Base-by-base conservation (phyloP, 2,113 vertebrate species). In the Lontra canadensis region DNA sequence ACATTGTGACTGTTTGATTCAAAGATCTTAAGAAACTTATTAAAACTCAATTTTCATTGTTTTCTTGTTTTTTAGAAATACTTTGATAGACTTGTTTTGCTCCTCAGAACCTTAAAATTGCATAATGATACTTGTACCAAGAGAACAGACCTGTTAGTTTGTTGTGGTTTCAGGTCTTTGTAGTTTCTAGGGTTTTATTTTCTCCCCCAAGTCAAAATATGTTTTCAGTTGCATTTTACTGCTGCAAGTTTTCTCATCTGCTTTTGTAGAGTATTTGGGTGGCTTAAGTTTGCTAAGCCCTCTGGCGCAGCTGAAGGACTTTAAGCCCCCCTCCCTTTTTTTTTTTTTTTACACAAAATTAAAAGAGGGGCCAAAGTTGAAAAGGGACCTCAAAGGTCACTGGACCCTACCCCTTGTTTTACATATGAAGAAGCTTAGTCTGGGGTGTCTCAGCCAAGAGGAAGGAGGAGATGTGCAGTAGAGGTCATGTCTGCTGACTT, bases 231-330 rank as follows among this genome's bases (percentile, higher is more conserved):
- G 79, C 59, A 57, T 91, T 93, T 97, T 86, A 79, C 89, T 88
- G 47, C 71, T 79, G 55, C 76, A 90, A 65, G 59, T 87, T 95
- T 91, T 89, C 78, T 95, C 49, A 52, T 95, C 74, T 31, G n/a
- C 92, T 95, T 97, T 93, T 96, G 85, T 96, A 67, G 93, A 87
- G 36, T 97, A 42, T 93, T 91, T 89, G 78, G 29, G 29, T 94
- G 39, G 18, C 13, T 17, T 89, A 20, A 11, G 52, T 80, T 96
- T 79, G n/a, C n/a, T 86, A 42, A 95, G 29, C 26, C 21, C 94
- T 90, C 6, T 84, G 84, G 81, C 88, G 26, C 42, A 63, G 36
- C 73, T 71, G 29, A 80, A 93, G 20, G 65, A 57, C 26, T 57
- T 57, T 9, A 80, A 83, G 36, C 6, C 42, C 80, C 67, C 9